A percentile compares a stretch with the other conserved stretches of the same genome.
phyloP scores from a whole-genome alignment of 2,797 vertebrate genomes.

The Margarornis squamiger region DNA sequence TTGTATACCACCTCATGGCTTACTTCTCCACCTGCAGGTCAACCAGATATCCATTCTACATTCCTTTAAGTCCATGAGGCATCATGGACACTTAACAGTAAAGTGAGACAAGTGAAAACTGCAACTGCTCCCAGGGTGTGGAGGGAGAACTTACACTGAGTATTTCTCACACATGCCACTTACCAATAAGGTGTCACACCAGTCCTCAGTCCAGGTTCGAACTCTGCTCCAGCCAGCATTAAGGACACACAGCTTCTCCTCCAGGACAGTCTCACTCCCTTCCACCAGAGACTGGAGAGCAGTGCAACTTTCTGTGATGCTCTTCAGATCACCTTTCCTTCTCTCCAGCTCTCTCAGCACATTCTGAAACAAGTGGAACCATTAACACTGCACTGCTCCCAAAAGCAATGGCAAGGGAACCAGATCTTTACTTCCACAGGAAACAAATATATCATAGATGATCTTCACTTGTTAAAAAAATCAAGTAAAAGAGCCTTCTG shows the following conservation, averaged over 20 bases:
- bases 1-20: not conserved
- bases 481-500: not conserved
- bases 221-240: conserved; percentile 88
- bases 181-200: conserved; percentile 91
- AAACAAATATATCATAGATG: not conserved
- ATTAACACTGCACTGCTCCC: not conserved
- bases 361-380: conserved; percentile 78
- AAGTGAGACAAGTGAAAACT: not conserved
- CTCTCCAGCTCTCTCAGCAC: conserved; percentile 91
- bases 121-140: not conserved
- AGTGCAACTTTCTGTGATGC: conserved; percentile 86
- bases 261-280: conserved; percentile 84
- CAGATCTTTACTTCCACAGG: not conserved
- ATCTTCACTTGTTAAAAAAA: not conserved
- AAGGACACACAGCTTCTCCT: conserved; percentile 86
- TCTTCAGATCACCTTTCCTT: conserved; percentile 84
- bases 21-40: not conserved
- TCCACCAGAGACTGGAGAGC: conserved; percentile 88
- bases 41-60: not conserved
- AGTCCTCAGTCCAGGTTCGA: conserved; percentile 90
- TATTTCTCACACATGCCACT: not conserved
- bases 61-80: not conserved
- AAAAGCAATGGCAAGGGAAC: not conserved
- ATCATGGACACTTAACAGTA: not conserved
- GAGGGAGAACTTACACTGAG: not conserved